These are phyloP conservation scores for Callosobruchus maculatus DNA, from an alignment of 2,888 invertebrate species.

Conservation along the genomic window DNA sequence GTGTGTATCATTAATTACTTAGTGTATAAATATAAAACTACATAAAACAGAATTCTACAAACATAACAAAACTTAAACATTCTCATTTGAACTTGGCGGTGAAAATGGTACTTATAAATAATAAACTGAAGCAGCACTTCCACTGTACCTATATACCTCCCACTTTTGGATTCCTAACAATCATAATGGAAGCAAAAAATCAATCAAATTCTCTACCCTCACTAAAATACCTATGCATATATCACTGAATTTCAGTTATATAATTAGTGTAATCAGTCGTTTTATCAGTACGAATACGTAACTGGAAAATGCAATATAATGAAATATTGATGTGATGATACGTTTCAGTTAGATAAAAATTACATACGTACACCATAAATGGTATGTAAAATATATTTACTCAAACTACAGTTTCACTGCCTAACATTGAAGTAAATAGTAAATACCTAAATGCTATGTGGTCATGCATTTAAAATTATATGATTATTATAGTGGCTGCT, in stretches of 20 bases:
- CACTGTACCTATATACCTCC: background rate
- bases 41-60: constrained; percentile 18
- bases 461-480: background rate
- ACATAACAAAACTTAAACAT: constrained; percentile 21
- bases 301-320: background rate
- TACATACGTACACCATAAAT: background rate
- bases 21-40: background rate
- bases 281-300: background rate
- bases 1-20: background rate
- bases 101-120: background rate
- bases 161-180: background rate
- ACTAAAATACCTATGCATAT: background rate
- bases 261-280: background rate
- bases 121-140: background rate
- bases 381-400: background rate
- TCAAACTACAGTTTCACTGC: background rate
- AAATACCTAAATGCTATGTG: background rate
- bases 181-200: background rate
- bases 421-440: background rate
- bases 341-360: background rate
- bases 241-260: background rate
- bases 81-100: constrained; percentile 27
- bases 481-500: background rate
- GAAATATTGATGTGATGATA: background rate
- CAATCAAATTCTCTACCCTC: background rate